These are phyloP conservation scores for Ia io DNA, from an alignment of 2,113 vertebrate genomes.

Conservation along the genomic window DNA sequence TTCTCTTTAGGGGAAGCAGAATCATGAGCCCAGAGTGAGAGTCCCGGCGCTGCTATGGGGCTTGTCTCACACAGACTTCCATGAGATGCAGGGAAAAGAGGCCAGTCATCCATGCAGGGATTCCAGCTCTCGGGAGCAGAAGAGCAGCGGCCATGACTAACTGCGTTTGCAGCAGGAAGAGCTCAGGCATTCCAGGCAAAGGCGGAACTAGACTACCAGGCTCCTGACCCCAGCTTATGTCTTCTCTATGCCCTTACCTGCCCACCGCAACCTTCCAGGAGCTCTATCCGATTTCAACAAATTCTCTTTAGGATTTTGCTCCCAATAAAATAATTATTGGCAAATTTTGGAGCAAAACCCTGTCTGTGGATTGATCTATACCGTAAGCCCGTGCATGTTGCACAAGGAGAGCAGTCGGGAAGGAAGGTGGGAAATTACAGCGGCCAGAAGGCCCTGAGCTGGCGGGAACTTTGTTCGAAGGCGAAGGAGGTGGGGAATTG, in stretches of 20 bases:
- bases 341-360: neutral
- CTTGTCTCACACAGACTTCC: neutral
- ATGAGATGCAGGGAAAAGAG: neutral
- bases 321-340: neutral
- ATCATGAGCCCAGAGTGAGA: neutral
- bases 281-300: neutral
- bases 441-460: neutral
- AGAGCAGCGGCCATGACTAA: too few species aligned
- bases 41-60: neutral
- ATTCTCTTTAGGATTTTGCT: neutral
- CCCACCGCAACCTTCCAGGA: neutral
- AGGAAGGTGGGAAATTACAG: neutral
- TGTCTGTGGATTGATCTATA: neutral
- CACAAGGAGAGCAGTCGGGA: neutral
- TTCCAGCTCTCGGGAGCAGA: too few species aligned
- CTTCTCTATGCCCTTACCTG: neutral
- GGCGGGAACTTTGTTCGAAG: neutral
- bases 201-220: neutral
- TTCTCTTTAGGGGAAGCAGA: neutral
- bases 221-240: neutral
- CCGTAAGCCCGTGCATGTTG: neutral
- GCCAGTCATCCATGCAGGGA: too few species aligned
- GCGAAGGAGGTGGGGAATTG: neutral
- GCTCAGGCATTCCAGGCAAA: neutral
- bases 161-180: too few species aligned